A percentile compares a stretch with the other conserved stretches of the same genome.
phyloP scores from a whole-genome alignment of 1,140 invertebrate genomes.

The Rhagoletis zephyria region DNA sequence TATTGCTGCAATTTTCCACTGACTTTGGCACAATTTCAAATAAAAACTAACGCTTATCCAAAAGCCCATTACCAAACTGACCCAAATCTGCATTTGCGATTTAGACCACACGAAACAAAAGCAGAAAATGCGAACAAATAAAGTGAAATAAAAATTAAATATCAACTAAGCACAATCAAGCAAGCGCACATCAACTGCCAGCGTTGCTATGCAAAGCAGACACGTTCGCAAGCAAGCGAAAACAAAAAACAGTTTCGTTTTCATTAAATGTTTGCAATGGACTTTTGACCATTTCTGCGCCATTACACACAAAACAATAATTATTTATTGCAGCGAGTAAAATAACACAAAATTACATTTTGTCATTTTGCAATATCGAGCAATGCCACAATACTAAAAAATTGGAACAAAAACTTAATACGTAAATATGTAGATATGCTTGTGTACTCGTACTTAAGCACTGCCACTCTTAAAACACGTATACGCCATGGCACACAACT shows the following conservation, averaged over 20 bases:
- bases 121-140: background rate
- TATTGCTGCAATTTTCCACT: background rate
- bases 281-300: background rate
- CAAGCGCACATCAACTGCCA: background rate
- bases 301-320: conserved; percentile 14
- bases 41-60: background rate
- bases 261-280: background rate
- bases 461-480: background rate
- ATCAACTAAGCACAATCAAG: background rate
- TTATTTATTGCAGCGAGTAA: conserved; percentile 20
- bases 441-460: background rate
- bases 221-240: background rate
- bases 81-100: background rate
- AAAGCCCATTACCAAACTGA: background rate
- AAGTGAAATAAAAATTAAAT: background rate
- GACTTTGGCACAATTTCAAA: conserved; percentile 36
- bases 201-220: background rate
- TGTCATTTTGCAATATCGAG: conserved; percentile 21
- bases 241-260: background rate
- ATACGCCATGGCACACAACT: background rate
- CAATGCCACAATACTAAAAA: background rate
- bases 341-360: conserved; percentile 7
- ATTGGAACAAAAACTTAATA: background rate
- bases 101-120: background rate
- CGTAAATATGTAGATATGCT: background rate